These are phyloP conservation scores for Crambe crambe DNA, from an alignment of 37 sponge, comb jelly and placozoan genomes.

Conservation along the genomic window DNA sequence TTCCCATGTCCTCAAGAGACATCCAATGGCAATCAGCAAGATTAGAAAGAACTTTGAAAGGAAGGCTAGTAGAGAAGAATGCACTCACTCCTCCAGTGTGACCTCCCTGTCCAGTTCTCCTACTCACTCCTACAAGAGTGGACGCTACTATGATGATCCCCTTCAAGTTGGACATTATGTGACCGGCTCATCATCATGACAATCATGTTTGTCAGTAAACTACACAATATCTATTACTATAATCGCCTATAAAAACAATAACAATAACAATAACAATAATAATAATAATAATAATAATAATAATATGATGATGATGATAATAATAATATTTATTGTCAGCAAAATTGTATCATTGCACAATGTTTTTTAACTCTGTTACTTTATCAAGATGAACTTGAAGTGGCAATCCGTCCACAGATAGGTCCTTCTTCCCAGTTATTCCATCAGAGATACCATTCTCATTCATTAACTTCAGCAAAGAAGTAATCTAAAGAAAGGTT, in stretches of 20 bases:
- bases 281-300: no score
- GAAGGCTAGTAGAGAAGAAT: background rate
- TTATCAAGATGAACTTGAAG: slow-evolving; percentile 46
- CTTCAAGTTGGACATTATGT: no score
- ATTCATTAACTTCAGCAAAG: slow-evolving; percentile 60
- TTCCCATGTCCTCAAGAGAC: background rate
- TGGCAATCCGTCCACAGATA: slow-evolving; percentile 70
- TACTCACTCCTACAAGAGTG: no score
- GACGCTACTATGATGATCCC: no score
- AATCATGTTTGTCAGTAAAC: no score
- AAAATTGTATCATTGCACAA: no score
- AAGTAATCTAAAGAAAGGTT: slow-evolving; percentile 23
- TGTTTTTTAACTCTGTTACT: slow-evolving; percentile 12
- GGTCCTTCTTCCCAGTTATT: slow-evolving; percentile 37
- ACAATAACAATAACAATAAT: no score
- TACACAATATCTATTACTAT: no score
- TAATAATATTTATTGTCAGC: no score
- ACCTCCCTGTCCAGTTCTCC: background rate
- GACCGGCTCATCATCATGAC: no score
- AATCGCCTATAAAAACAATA: no score
- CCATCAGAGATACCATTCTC: slow-evolving; percentile 71
- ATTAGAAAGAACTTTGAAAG: background rate
- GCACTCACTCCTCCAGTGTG: background rate
- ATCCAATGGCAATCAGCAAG: background rate
- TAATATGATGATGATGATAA: no score